Percentiles rank a stretch among this genome's conserved stretches.
Evolutionary conservation across 2,888 invertebrate genomes (phyloP).

Genomic region (Acrocyrtus sp.): DNA sequence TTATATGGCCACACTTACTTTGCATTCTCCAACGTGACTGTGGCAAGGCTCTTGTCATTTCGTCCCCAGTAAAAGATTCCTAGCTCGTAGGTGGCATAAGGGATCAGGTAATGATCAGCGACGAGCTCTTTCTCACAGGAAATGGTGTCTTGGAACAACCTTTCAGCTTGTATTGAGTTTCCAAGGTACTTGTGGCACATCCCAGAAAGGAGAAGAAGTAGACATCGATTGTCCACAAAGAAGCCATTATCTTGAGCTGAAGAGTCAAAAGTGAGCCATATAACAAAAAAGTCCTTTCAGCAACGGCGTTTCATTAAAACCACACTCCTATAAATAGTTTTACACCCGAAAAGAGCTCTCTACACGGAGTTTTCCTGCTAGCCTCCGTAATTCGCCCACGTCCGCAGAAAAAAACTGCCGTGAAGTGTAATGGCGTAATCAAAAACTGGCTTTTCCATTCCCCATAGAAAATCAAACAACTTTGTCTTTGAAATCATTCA

Average conservation of each 20-base stretch:
- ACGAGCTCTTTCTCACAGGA: slow-evolving; percentile 78
- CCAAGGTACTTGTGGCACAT: slow-evolving; percentile 83
- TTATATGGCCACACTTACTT: too few relatives aligned
- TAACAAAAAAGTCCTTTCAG: too few relatives aligned
- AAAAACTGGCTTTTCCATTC: too few relatives aligned
- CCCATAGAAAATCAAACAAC: too few relatives aligned
- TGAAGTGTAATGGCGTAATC: too few relatives aligned
- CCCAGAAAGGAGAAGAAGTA: slow-evolving; percentile 83
- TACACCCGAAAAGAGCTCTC: too few relatives aligned
- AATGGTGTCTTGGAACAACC: slow-evolving; percentile 75
- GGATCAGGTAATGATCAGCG: slow-evolving; percentile 85
- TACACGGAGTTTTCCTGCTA: too few relatives aligned
- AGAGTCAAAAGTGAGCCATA: slow-evolving; percentile 1
- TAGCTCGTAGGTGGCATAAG: slow-evolving; percentile 87
- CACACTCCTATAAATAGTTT: too few relatives aligned
- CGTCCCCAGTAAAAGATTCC: slow-evolving; percentile 81
- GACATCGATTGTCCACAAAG: slow-evolving; percentile 77
- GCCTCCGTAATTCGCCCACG: too few relatives aligned
- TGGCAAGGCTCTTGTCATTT: slow-evolving; percentile 76
- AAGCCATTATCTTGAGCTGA: slow-evolving; percentile 63
- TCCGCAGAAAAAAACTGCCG: too few relatives aligned
- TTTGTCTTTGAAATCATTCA: too few relatives aligned
- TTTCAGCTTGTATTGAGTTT: slow-evolving; percentile 80
- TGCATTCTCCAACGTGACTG: slow-evolving; percentile 80
- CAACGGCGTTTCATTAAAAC: too few relatives aligned